phyloP scores from a whole-genome alignment of 2,113 vertebrate genomes.

The Corydoras maculifer region DNA sequence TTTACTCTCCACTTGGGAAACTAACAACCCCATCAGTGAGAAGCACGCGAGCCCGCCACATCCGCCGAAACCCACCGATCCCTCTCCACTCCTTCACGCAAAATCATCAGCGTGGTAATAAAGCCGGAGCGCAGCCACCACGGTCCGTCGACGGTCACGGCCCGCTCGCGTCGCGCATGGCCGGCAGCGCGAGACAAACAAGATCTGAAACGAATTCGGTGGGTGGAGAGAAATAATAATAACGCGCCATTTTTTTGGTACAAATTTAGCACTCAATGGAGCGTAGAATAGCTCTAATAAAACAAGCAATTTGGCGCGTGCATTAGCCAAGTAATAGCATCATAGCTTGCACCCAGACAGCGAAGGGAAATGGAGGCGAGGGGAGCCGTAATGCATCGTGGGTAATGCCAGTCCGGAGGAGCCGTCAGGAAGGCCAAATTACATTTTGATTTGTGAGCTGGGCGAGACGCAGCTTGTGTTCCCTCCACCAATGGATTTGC shows the following conservation, averaged over 20 bases:
- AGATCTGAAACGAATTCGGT: constrained; percentile 12
- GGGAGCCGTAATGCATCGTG: constrained; percentile 69
- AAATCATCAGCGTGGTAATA: background rate
- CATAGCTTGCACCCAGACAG: constrained; percentile 35
- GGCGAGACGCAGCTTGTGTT: constrained; percentile 65
- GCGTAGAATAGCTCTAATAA: constrained; percentile 56
- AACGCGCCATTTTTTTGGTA: constrained; percentile 41
- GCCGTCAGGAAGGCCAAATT: constrained; percentile 76
- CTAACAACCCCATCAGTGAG: background rate
- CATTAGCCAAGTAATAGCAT: constrained; percentile 55
- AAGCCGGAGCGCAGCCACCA: background rate
- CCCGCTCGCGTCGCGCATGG: background rate
- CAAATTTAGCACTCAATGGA: constrained; percentile 56
- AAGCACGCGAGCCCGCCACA: background rate
- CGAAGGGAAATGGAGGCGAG: constrained; percentile 41
- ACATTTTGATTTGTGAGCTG: constrained; percentile 86
- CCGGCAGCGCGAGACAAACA: background rate
- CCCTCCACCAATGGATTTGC: constrained; percentile 64
- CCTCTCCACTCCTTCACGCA: background rate
- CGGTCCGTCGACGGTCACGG: background rate
- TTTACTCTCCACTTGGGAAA: constrained; percentile 3
- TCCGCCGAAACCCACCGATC: background rate
- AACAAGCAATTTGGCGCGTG: constrained; percentile 54
- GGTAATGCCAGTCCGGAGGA: constrained; percentile 71
- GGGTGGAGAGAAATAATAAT: constrained; percentile 21